Evolutionary conservation across 2,113 vertebrate genomes (phyloP), one percentile per base, ranked within the genome.

Genomic region (Cepphus grylle): DNA sequence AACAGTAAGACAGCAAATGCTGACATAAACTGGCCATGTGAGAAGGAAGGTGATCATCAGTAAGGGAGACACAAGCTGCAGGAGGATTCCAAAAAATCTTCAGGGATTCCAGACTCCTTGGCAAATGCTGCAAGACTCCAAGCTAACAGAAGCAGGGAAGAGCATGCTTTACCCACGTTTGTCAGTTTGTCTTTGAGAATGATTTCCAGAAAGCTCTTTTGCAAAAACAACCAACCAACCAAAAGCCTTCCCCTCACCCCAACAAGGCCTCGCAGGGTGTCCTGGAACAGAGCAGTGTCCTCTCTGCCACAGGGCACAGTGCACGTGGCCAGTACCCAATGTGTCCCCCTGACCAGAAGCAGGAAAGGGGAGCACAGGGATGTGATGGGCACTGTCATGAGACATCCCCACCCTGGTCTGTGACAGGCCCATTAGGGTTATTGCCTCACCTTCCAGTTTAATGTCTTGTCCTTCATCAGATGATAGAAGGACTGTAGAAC

Each of bases 391-490:
- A 58, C 22, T 58, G 8, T 27, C 34, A 17, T 3, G 15, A 83
- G 12, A 72, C 6, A 22, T 23, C 40, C 38, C 7, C 30, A 56
- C 21, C 34, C 53, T 29, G 8, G 17, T 32, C 40, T 2, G 2
- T 16, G 32, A 79, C 17, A 47, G 17, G 14, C 21, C 34, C 14
- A 1, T 19, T 2, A 32, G 40, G 27, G 23, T 91, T 90, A 58
- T 59, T 63, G 70, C 52, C 98, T 83, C 97, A 99, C 99, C 99
- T 99, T 98, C 99, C 99, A 99, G 97, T 99, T 99, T 23, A 99
- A 76, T 0, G 97, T 98, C 1, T 93, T 19, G 83, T 99, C 99
- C 8, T 97, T 96, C 98, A 98, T 99, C 34, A 99, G 98, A 58
- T 98, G 93, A 11, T 97, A 65, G 96, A 99, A 99, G n/a, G 97